Percentiles rank a stretch among this genome's conserved stretches.
Conservation (phyloP, 2,797 vertebrate species). For the Hippoglossus hippoglossus region DNA sequence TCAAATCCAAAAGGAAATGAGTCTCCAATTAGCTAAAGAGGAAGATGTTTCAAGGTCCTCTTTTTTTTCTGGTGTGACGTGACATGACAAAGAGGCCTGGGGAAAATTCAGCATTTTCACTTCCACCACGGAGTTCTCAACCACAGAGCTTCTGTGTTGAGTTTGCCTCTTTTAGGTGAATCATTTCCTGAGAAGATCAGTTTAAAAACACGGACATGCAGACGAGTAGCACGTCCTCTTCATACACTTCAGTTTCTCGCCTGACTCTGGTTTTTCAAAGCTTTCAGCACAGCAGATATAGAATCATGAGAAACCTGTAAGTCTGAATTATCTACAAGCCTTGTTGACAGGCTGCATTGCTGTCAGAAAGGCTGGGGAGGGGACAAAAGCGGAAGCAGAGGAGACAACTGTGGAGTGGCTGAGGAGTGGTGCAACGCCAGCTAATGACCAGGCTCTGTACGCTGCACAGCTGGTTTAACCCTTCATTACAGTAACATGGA, state of each 20-base stretch:
- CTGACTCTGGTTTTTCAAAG: neutral
- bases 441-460: slow-evolving; percentile 36
- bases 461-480: slow-evolving; percentile 28
- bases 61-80: slow-evolving; percentile 52
- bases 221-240: slow-evolving; percentile 3
- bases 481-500: slow-evolving; percentile 27
- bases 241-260: neutral
- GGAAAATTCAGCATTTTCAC: slow-evolving; percentile 60
- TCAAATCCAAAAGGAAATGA: slow-evolving; percentile 60
- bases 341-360: slow-evolving; percentile 14
- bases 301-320: slow-evolving; percentile 21
- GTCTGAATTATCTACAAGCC: slow-evolving; percentile 17
- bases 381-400: slow-evolving; percentile 3
- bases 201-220: slow-evolving; percentile 6
- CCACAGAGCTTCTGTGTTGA: neutral
- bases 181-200: slow-evolving; percentile 43
- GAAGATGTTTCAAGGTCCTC: slow-evolving; percentile 66
- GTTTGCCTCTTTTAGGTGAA: slow-evolving; percentile 20
- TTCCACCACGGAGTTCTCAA: slow-evolving; percentile 56
- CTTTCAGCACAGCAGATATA: too few species aligned
- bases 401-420: slow-evolving; percentile 24
- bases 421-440: slow-evolving; percentile 6
- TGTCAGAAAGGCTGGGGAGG: slow-evolving; percentile 4
- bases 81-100: slow-evolving; percentile 16
- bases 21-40: slow-evolving; percentile 60